A percentile compares a stretch with the other conserved stretches of the same genome.
These are phyloP conservation scores for Eilema griseolum DNA, from an alignment of 2,888 invertebrate species.

Conservation along the genomic window DNA sequence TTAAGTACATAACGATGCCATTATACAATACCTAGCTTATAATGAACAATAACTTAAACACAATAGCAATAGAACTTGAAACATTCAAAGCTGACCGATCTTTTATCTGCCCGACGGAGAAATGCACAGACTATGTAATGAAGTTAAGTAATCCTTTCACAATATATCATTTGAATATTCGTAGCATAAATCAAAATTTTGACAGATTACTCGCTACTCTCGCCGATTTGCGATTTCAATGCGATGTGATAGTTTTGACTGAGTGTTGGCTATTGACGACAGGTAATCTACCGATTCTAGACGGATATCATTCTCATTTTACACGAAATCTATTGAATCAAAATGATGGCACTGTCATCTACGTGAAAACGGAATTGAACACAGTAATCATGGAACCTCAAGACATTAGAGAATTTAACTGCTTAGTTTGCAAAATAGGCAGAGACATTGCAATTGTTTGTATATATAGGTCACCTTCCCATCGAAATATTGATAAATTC, in stretches of 20 bases:
- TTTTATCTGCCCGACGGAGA: background rate
- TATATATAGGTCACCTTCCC: too few species aligned
- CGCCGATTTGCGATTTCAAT: too few species aligned
- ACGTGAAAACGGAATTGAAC: background rate
- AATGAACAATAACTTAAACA: background rate
- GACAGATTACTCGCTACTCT: too few species aligned
- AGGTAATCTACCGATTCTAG: background rate
- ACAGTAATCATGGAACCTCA: background rate
- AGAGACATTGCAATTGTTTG: background rate
- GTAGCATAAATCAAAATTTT: too few species aligned
- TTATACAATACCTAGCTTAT: too few species aligned
- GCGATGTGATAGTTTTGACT: too few species aligned
- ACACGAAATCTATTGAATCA: background rate
- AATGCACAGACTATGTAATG: background rate
- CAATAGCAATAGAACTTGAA: background rate
- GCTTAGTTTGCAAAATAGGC: background rate
- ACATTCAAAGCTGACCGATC: background rate
- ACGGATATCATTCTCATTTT: background rate
- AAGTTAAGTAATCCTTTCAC: background rate
- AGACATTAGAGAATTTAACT: background rate
- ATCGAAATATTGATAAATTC: too few species aligned
- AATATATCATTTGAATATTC: background rate
- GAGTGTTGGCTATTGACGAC: background rate
- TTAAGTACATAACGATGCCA: too few species aligned
- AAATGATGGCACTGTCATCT: conserved; percentile 1